Base-by-base conservation (phyloP, 1,140 invertebrate genomes). In the Meloidogyne chitwoodi region DNA sequence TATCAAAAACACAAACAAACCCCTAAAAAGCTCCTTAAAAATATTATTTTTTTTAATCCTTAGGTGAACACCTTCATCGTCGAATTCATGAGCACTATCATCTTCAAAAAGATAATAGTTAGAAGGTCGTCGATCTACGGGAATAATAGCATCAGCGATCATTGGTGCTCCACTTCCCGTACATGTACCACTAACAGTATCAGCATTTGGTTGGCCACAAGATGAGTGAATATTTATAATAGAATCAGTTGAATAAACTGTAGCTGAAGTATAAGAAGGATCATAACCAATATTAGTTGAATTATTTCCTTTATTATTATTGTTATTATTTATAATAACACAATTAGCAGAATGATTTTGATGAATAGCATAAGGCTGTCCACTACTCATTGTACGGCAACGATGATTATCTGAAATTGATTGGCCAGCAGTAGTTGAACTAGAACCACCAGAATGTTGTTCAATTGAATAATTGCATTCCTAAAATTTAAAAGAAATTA, bases 41-140 rank as follows among this genome's bases (percentile, higher is more conserved):
- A 26, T 26, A 16, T n/a, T n/a, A 31, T 68, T n/a, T 31, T n/a
- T 26, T 56, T 31, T 44, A 71, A 48, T 63, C 68, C 11, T 8
- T 38, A 38, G 66, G 85, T 80, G 63, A 66, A 83, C 74, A 81
- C 75, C 77, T 71, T 87, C 85, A 70, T 86, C 84, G 41, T 87
- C 84, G 64, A 86, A 86, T 66, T 86, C 84, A 68, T 86, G 84
- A 31, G 80, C 83, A 34, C 76, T 80, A 69, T 85, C 84, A 76
- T 85, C 84, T 38, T 85, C 84, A 31, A 85, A 78, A 68, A 87
- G 80, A 64, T 85, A 85, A 65, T 86, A 85, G 48, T 87, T 87
- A 1, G 76, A 79, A 0, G 79, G 77, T 62, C 83, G 73, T 56
- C 83, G 61, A 22, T 76, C 68, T 19, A 48, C 29, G 6, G 27